These are phyloP conservation scores for Lates calcarifer DNA, from an alignment of 2,113 vertebrate species.

Conservation along the genomic window DNA sequence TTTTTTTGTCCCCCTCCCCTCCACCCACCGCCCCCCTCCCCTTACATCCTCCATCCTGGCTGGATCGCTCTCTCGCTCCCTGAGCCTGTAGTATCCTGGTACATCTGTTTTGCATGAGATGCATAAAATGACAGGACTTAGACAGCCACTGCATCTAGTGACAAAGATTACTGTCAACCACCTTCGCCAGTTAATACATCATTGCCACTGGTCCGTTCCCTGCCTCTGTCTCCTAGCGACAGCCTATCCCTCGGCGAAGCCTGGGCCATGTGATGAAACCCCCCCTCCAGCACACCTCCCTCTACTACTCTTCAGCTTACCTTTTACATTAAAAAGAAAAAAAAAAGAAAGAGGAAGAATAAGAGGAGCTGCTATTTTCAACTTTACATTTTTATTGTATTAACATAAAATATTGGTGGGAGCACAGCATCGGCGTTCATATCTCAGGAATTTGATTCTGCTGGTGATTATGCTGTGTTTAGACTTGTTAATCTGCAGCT, in stretches of 20 bases:
- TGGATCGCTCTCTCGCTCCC: conserved; percentile 67
- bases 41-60: conserved; percentile 54
- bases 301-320: conserved; percentile 89
- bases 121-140: conserved; percentile 97
- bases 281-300: conserved; percentile 63
- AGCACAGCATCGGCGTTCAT: conserved; percentile 77
- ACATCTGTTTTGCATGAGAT: conserved; percentile 98
- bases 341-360: conserved; percentile 28
- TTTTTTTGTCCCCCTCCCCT: conserved; percentile 72
- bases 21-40: conserved; percentile 41
- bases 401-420: conserved; percentile 86
- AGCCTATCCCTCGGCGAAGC: conserved; percentile 88
- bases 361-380: conserved; percentile 83
- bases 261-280: conserved; percentile 86
- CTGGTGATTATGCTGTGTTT: conserved; percentile 79
- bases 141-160: conserved; percentile 97
- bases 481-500: conserved; percentile 84
- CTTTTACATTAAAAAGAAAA: conserved; percentile 79
- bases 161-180: conserved; percentile 93
- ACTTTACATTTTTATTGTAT: conserved; percentile 92
- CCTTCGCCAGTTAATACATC: conserved; percentile 96
- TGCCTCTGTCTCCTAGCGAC: conserved; percentile 98
- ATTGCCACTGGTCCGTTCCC: conserved; percentile 93
- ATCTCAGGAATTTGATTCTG: conserved; percentile 86
- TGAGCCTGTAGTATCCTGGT: conserved; percentile 87